phyloP scores from a whole-genome alignment of 2,113 vertebrate genomes.

The Grammomys surdaster region DNA sequence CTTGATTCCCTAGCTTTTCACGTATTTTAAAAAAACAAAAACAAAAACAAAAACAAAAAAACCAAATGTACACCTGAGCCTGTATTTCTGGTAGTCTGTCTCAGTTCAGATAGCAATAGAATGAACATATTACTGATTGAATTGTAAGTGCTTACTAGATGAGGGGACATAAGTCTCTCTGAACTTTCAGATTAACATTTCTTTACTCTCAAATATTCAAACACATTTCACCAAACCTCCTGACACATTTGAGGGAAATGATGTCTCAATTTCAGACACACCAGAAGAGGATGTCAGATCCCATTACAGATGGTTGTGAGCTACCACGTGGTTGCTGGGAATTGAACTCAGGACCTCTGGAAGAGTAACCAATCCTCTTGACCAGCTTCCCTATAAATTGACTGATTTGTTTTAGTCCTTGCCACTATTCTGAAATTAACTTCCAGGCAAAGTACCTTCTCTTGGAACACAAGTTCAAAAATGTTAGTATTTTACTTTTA shows the following conservation, averaged over 20 bases:
- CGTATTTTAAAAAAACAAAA: neutral
- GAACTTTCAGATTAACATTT: neutral
- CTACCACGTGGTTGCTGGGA: no score
- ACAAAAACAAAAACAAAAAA: neutral
- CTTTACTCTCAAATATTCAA: slow-evolving; percentile 4
- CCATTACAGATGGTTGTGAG: no score
- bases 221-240: neutral
- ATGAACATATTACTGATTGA: neutral
- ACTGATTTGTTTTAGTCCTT: neutral
- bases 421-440: slow-evolving; percentile 38
- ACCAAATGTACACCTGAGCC: neutral
- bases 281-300: no score
- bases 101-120: neutral
- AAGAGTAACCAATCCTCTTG: no score
- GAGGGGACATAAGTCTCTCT: neutral
- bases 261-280: neutral
- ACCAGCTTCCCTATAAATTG: neutral
- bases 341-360: no score
- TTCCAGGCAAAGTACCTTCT: slow-evolving; percentile 1
- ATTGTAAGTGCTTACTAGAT: neutral
- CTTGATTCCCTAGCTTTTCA: slow-evolving; percentile 4
- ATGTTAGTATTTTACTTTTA: neutral
- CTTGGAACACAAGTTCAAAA: slow-evolving; percentile 39
- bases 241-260: slow-evolving; percentile 26
- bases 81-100: neutral